Conservation (phyloP, 2,888 invertebrate species). For the Tenthredo scrophulariae region DNA sequence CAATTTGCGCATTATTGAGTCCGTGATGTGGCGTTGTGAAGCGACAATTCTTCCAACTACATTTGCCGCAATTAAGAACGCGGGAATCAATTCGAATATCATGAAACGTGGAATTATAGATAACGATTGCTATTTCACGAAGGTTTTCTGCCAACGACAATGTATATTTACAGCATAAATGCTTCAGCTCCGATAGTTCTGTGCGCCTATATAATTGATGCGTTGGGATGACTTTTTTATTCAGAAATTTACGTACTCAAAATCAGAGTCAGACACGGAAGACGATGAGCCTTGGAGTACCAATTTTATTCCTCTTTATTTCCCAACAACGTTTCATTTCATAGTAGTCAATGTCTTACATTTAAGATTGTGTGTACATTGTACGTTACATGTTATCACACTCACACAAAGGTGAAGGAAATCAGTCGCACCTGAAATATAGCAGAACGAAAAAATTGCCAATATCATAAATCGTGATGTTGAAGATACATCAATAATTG, state of each 20-base stretch:
- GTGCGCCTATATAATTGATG: not conserved
- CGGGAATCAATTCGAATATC: not conserved
- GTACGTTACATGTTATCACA: conserved; percentile 27
- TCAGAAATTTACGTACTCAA: not conserved
- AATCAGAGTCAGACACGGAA: not conserved
- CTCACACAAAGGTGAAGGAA: conserved; percentile 19
- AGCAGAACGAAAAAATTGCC: not conserved
- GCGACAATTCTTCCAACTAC: not conserved
- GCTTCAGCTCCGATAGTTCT: not conserved
- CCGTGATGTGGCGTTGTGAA: not conserved
- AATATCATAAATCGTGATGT: not conserved
- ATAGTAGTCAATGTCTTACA: conserved; percentile 15
- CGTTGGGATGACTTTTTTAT: not conserved
- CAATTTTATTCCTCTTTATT: conserved; percentile 41
- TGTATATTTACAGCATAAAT: not conserved
- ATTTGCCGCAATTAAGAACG: not conserved
- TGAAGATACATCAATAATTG: not conserved
- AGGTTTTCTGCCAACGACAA: too few species aligned
- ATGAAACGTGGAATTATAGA: not conserved
- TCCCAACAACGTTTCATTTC: conserved; percentile 23
- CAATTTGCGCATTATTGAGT: not conserved
- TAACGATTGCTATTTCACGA: not conserved
- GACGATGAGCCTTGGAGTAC: not conserved
- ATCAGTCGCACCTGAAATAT: conserved; percentile 16
- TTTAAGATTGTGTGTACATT: conserved; percentile 37